phyloP scores from a whole-genome alignment of 2,797 vertebrate genomes.

The Parotocinclus haroldoi region DNA sequence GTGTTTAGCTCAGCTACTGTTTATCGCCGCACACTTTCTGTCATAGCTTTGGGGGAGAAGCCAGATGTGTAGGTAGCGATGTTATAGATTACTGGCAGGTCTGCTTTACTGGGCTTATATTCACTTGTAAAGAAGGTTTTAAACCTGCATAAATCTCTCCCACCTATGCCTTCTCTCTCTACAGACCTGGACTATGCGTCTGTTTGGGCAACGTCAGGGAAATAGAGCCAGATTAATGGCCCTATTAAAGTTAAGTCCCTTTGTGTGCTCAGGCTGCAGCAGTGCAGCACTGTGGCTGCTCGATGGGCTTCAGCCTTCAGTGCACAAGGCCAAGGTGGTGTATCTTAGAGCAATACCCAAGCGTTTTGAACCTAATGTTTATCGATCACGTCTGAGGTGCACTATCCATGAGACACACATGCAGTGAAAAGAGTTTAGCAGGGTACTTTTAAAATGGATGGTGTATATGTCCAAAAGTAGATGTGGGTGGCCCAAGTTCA shows the following conservation, averaged over 20 bases:
- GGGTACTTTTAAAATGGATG: no score
- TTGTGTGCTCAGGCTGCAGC: no score
- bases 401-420: no score
- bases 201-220: slow-evolving; percentile 12
- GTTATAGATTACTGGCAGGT: slow-evolving; percentile 39
- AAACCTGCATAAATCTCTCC: slow-evolving; percentile 49
- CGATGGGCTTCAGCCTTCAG: background rate
- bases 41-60: slow-evolving; percentile 40
- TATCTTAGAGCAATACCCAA: background rate
- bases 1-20: no score
- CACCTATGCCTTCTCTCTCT: slow-evolving; percentile 23
- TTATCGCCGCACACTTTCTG: no score
- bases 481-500: no score
- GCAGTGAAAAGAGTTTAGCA: no score
- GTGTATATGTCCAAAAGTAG: no score
- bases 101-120: slow-evolving; percentile 48
- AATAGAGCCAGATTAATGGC: no score
- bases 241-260: no score
- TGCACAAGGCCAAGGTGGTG: background rate
- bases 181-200: slow-evolving; percentile 20
- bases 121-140: slow-evolving; percentile 56
- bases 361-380: background rate
- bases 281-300: background rate
- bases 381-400: no score
- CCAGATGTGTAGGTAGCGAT: slow-evolving; percentile 20